Evolutionary conservation across 2,113 vertebrate genomes (phyloP).

Genomic region (Platysternon megacephalum): DNA sequence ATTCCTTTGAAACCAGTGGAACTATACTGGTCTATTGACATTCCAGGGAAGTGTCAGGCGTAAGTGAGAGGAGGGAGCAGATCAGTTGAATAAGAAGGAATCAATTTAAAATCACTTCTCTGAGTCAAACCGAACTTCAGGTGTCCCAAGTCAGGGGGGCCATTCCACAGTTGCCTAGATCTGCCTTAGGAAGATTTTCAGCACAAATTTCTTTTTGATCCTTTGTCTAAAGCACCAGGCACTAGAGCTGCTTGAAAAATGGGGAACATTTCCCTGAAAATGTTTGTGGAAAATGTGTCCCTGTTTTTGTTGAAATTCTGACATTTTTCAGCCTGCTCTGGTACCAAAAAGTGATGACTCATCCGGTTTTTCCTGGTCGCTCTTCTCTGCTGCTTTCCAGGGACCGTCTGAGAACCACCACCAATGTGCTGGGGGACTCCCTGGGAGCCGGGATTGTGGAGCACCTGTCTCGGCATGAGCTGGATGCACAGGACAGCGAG

Average conservation of each 20-base stretch:
- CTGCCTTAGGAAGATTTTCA: neutral
- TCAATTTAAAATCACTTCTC: neutral
- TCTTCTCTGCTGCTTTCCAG: constrained; percentile 73
- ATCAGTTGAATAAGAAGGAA: neutral
- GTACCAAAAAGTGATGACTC: neutral
- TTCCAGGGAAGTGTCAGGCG: too few relatives aligned
- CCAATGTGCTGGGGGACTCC: constrained; percentile 94
- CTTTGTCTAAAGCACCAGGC: neutral
- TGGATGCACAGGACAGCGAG: constrained; percentile 86
- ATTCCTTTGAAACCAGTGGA: neutral
- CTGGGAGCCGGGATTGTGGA: constrained; percentile 94
- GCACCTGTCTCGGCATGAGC: constrained; percentile 90
- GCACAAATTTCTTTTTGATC: neutral
- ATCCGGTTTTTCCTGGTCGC: neutral
- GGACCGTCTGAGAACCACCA: constrained; percentile 93
- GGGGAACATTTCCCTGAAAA: neutral
- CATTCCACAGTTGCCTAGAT: neutral
- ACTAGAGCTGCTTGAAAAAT: neutral
- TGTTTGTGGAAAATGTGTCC: neutral
- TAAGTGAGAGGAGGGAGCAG: neutral
- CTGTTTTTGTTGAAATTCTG: neutral
- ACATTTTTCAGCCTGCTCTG: neutral
- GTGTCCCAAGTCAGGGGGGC: neutral
- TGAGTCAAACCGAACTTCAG: neutral
- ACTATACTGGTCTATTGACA: neutral